Evolutionary conservation across 2,888 invertebrate species (phyloP).

Genomic region (Lycocerus yunnanus): DNA sequence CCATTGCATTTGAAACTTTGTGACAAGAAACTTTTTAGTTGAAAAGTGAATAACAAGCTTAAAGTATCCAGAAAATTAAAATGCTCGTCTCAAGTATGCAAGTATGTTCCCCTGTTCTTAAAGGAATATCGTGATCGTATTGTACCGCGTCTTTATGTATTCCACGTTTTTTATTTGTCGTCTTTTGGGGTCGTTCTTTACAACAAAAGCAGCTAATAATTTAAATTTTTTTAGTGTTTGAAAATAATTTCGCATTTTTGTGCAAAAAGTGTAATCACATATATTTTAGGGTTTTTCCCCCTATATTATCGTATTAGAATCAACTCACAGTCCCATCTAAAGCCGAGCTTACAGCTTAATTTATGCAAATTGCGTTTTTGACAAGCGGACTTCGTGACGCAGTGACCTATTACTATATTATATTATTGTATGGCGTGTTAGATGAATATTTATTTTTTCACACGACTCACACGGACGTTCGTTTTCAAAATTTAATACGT

Average conservation of each 20-base stretch:
- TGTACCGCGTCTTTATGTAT: neutral
- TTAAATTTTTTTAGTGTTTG: neutral
- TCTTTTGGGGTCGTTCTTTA: neutral
- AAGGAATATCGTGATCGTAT: neutral
- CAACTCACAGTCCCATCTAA: slow-evolving; percentile 27
- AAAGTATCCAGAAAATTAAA: neutral
- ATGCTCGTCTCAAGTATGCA: neutral
- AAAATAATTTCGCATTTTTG: slow-evolving; percentile 5
- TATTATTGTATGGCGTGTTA: slow-evolving; percentile 48
- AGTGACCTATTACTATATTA: slow-evolving; percentile 45
- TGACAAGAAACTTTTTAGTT: neutral
- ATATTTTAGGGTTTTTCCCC: slow-evolving; percentile 20
- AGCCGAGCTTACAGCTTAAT: slow-evolving; percentile 45
- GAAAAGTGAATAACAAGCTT: neutral
- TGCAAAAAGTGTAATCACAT: slow-evolving; percentile 23
- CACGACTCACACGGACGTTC: slow-evolving; percentile 32
- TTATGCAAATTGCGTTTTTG: slow-evolving; percentile 50
- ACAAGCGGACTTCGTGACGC: slow-evolving; percentile 49
- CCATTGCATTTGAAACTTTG: neutral
- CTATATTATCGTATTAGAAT: slow-evolving; percentile 29
- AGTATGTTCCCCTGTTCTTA: neutral
- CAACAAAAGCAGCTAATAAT: neutral
- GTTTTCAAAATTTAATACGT: slow-evolving; percentile 34
- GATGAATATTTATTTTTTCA: slow-evolving; percentile 39
- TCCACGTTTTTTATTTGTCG: neutral